Percentiles rank a stretch among this genome's conserved stretches.
These are phyloP conservation scores for Anoncus sp. DNA, from an alignment of 2,888 invertebrate species.

Conservation along the genomic window DNA sequence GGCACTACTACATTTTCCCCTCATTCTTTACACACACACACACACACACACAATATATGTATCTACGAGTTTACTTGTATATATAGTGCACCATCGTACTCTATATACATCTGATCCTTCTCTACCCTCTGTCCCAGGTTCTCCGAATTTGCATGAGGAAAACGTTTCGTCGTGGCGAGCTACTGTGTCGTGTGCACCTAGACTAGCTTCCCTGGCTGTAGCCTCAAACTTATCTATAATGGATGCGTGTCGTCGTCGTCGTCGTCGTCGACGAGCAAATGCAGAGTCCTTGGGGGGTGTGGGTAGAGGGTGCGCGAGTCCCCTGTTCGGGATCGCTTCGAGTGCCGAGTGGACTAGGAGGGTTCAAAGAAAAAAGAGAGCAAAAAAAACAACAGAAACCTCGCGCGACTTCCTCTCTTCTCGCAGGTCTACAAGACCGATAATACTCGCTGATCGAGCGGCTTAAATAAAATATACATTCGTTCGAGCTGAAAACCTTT, in stretches of 20 bases:
- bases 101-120: conserved; percentile 47
- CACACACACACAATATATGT: neutral
- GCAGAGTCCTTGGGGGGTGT: conserved; percentile 51
- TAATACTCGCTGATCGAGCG: conserved; percentile 67
- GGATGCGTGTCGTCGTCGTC: conserved; percentile 66
- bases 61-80: conserved; percentile 11
- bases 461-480: conserved; percentile 67
- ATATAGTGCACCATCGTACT: conserved; percentile 11
- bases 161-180: conserved; percentile 53
- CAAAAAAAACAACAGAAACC: conserved; percentile 16
- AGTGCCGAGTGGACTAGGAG: conserved; percentile 33
- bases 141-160: conserved; percentile 67
- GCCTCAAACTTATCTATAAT: conserved; percentile 67
- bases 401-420: conserved; percentile 48
- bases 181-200: conserved; percentile 33
- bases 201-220: conserved; percentile 41
- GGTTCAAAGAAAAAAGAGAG: conserved; percentile 29
- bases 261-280: conserved; percentile 58
- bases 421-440: conserved; percentile 44
- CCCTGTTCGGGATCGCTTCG: conserved; percentile 22
- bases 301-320: conserved; percentile 40
- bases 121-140: conserved; percentile 39
- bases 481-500: conserved; percentile 59
- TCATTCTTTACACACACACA: neutral
- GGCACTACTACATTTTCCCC: conserved; percentile 18